Evolutionary conservation across 2,113 vertebrate species (phyloP).

Genomic region (Pelodiscus sinensis): DNA sequence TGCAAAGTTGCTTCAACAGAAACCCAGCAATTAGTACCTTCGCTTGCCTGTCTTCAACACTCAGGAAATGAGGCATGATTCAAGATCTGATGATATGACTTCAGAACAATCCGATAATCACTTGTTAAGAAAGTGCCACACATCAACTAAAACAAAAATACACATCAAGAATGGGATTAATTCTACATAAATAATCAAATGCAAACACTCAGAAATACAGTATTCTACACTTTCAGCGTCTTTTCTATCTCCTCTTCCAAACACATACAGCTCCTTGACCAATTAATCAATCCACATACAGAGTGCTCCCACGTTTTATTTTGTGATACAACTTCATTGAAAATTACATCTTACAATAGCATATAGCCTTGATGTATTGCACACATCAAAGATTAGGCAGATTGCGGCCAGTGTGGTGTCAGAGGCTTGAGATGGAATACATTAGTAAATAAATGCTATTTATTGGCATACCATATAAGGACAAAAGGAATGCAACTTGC

Average conservation of each 20-base stretch:
- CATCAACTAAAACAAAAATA: constrained; percentile 61
- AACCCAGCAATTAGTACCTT: constrained; percentile 11
- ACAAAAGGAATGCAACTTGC: constrained; percentile 12
- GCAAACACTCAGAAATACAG: constrained; percentile 11
- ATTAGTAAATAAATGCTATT: constrained; percentile 44
- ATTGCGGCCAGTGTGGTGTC: background rate
- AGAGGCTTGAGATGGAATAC: constrained; percentile 1
- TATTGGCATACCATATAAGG: constrained; percentile 22
- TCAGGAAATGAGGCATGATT: background rate
- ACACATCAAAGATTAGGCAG: constrained; percentile 15
- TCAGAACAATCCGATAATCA: constrained; percentile 31
- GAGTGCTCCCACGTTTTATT: background rate
- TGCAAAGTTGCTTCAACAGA: constrained; percentile 23
- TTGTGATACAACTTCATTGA: background rate
- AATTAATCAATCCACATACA: background rate
- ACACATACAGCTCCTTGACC: background rate
- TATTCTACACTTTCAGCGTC: background rate
- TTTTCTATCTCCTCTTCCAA: background rate
- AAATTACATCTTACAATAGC: background rate
- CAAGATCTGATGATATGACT: constrained; percentile 21
- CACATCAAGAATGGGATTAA: constrained; percentile 11
- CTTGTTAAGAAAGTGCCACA: constrained; percentile 73
- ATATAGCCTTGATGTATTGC: background rate
- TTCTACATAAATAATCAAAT: background rate
- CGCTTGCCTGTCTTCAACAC: constrained; percentile 5